Evolutionary conservation across 2,797 vertebrate genomes (phyloP), one percentile per base, ranked within the genome.

Genomic region (Sparus aurata): DNA sequence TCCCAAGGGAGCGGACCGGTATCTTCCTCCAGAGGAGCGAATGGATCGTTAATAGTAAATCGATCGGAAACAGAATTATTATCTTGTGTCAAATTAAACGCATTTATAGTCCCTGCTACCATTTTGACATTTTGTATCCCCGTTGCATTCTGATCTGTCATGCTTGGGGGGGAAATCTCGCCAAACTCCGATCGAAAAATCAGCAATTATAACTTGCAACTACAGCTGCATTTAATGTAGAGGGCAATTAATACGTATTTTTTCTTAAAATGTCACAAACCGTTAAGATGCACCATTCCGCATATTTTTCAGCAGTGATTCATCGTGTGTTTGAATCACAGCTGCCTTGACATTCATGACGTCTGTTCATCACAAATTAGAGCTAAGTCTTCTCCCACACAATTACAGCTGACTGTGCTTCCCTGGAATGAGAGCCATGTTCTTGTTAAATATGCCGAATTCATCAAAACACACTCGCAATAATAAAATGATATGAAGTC

Each of bases 161-260:
- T 41, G 2, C 17, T 2, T 38, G 10, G 18, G 2, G 9, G 1
- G 9, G 2, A 2, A 57, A 27, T 60, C 16, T 69, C 55, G 20
- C 75, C 69, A 61, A 55, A 63, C 60, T 49, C 43, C 43, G 1
- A 69, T 79, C 0, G 0, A 27, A 57, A 73, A 79, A 47, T 5
- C 0, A 5, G 1, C 0, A 11, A 15, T 74, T 77, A 38, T 41
- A 27, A 2, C 0, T 59, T 8, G 0, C 4, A 6, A 0, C 12
- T 18, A 5, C 1, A 1, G 2, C 3, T 38, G 3, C 8, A 2
- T 2, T n/a, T 50, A 13, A 18, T 1, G 12, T 4, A 20, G 0
- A 52, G 17, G 17, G 1, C 5, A 3, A 9, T 7, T 46, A 1
- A 9, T 3, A 23, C 2, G 38, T 13, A 0, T 0, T 2, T 22